These are phyloP conservation scores for Danaus melanippus DNA, from an alignment of 1,140 invertebrate genomes.

Conservation along the genomic window DNA sequence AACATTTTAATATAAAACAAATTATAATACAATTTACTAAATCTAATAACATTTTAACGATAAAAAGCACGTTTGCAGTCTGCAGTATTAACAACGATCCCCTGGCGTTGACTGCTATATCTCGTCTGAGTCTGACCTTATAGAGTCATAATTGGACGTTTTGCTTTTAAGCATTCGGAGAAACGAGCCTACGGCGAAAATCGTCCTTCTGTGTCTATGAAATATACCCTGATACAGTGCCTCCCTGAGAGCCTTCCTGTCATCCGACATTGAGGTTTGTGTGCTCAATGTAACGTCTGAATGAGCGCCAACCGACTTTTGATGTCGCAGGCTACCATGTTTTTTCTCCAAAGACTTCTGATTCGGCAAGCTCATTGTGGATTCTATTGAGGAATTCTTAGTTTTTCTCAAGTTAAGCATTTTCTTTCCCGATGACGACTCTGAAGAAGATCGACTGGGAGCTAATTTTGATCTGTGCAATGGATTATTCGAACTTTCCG, in stretches of 20 bases:
- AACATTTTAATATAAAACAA: constrained; percentile 65
- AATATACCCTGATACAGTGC: constrained; percentile 87
- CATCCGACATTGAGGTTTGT: constrained; percentile 76
- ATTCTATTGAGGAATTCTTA: constrained; percentile 70
- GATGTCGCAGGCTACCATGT: constrained; percentile 60
- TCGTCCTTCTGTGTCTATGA: constrained; percentile 83
- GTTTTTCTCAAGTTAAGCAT: constrained; percentile 61
- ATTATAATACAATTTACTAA: constrained; percentile 42
- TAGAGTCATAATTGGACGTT: constrained; percentile 86
- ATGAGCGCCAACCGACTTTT: constrained; percentile 64
- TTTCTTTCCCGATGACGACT: constrained; percentile 60
- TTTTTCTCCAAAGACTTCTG: constrained; percentile 71
- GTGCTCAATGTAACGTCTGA: constrained; percentile 68
- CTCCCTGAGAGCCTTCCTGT: constrained; percentile 81
- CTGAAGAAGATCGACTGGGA: constrained; percentile 60
- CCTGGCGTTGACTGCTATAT: constrained; percentile 56
- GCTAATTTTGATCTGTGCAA: constrained; percentile 65
- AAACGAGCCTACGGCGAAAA: constrained; percentile 85
- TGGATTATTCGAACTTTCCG: constrained; percentile 60
- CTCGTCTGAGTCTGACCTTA: constrained; percentile 73
- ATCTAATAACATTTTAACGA: constrained; percentile 40
- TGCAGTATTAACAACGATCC: constrained; percentile 47
- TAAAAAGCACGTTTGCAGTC: constrained; percentile 62
- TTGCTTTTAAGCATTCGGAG: constrained; percentile 84
- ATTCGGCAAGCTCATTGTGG: constrained; percentile 69